phyloP scores from a whole-genome alignment of 2,113 vertebrate genomes.

The Callocephalon fimbriatum region DNA sequence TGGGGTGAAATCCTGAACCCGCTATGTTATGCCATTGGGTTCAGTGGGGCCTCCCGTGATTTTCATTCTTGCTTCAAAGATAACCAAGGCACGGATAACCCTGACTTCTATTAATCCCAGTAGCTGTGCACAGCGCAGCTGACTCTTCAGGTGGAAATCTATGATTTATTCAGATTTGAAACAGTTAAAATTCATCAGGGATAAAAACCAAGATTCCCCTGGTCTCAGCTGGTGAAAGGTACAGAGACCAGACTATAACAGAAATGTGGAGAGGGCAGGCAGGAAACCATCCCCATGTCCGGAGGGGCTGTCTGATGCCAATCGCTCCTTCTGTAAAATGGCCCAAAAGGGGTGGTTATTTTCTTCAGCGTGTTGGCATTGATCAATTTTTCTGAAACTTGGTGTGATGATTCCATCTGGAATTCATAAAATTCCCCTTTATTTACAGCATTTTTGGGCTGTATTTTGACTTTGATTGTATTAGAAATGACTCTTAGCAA shows the following conservation, averaged over 20 bases:
- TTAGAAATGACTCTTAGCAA: not conserved
- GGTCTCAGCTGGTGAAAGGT: not conserved
- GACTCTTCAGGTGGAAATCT: not conserved
- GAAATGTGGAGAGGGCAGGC: not conserved
- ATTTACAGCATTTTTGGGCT: not conserved
- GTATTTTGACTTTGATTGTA: not conserved
- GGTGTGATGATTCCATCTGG: not conserved
- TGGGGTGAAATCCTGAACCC: not conserved
- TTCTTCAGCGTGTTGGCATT: not conserved
- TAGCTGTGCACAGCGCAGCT: not conserved
- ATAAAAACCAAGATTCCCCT: not conserved
- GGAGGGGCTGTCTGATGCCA: not conserved
- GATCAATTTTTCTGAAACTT: not conserved
- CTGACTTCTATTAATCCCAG: not conserved
- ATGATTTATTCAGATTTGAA: not conserved
- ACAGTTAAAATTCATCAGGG: not conserved
- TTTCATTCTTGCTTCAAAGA: not conserved
- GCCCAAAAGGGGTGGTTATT: not conserved
- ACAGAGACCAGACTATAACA: not conserved
- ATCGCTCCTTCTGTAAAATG: not conserved
- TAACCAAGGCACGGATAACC: not conserved
- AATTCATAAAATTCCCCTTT: not conserved
- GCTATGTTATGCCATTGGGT: not conserved
- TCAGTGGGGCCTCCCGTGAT: not conserved
- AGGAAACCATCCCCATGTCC: not conserved